These are phyloP conservation scores for Heteromormyrus szaboi DNA, from an alignment of 2,797 vertebrate species.

Conservation along the genomic window DNA sequence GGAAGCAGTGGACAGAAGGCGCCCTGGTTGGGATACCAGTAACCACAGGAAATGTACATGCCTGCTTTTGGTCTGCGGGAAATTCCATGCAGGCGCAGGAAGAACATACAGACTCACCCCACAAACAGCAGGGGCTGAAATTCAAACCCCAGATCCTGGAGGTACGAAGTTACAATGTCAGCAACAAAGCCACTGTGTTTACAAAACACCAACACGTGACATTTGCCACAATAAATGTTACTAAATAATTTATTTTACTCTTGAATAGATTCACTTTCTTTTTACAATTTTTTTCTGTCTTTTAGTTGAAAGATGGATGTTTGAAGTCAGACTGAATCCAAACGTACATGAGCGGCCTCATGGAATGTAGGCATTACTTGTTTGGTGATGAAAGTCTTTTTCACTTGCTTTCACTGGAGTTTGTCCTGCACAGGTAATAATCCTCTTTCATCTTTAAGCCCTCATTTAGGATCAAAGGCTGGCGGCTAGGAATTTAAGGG, in stretches of 20 bases:
- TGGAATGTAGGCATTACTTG: conserved; percentile 20
- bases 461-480: conserved; percentile 40
- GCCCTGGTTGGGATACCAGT: background rate
- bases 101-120: background rate
- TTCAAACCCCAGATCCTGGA: background rate
- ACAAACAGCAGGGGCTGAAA: background rate
- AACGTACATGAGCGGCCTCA: conserved; percentile 26
- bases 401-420: conserved; percentile 29
- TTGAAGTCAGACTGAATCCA: conserved; percentile 42
- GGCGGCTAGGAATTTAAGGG: conserved; percentile 12
- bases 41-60: background rate
- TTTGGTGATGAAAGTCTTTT: conserved; percentile 41
- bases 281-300: background rate
- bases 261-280: background rate
- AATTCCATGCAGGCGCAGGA: background rate
- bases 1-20: background rate
- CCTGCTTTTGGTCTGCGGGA: background rate
- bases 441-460: conserved; percentile 38
- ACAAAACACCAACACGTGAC: background rate
- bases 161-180: background rate
- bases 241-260: background rate
- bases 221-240: background rate
- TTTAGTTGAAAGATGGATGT: conserved; percentile 16
- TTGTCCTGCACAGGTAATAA: conserved; percentile 37
- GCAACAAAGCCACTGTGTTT: background rate